These are phyloP conservation scores for Saturnia pavonia DNA, from an alignment of 2,888 invertebrate genomes.

Conservation along the genomic window DNA sequence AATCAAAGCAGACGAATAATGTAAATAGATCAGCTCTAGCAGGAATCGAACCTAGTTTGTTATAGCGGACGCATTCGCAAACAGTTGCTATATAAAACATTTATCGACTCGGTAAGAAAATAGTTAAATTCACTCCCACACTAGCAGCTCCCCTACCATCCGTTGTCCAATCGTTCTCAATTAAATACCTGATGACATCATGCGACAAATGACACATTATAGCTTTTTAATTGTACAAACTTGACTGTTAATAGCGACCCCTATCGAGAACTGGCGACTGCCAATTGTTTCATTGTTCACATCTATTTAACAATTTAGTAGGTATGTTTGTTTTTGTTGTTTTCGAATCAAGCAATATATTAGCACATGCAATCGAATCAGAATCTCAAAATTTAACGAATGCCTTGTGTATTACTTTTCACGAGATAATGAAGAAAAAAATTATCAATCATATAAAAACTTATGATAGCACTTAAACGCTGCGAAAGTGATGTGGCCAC, in stretches of 20 bases:
- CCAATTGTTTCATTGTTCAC: slow-evolving; percentile 32
- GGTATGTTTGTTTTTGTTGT: slow-evolving; percentile 1
- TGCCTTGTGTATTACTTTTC: background rate
- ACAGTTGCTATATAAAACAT: slow-evolving; percentile 19
- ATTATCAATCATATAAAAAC: too few species aligned
- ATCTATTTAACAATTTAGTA: slow-evolving; percentile 29
- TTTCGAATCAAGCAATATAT: background rate
- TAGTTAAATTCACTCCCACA: background rate
- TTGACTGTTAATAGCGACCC: slow-evolving; percentile 47
- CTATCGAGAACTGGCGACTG: slow-evolving; percentile 35
- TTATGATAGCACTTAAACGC: too few species aligned
- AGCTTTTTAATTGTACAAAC: slow-evolving; percentile 58
- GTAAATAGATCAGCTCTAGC: too few species aligned
- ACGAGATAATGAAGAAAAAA: background rate
- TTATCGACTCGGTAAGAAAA: slow-evolving; percentile 21
- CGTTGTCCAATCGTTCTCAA: slow-evolving; percentile 27
- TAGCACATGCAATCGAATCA: background rate
- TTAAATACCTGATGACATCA: slow-evolving; percentile 33
- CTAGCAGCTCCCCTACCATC: slow-evolving; percentile 19
- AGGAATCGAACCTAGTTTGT: too few species aligned
- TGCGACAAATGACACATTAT: slow-evolving; percentile 35
- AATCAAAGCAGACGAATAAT: too few species aligned
- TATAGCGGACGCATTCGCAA: too few species aligned
- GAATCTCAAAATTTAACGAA: background rate
- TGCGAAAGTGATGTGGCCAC: background rate